phyloP scores from a whole-genome alignment of 2,888 invertebrate genomes.

The Linyphia triangularis region DNA sequence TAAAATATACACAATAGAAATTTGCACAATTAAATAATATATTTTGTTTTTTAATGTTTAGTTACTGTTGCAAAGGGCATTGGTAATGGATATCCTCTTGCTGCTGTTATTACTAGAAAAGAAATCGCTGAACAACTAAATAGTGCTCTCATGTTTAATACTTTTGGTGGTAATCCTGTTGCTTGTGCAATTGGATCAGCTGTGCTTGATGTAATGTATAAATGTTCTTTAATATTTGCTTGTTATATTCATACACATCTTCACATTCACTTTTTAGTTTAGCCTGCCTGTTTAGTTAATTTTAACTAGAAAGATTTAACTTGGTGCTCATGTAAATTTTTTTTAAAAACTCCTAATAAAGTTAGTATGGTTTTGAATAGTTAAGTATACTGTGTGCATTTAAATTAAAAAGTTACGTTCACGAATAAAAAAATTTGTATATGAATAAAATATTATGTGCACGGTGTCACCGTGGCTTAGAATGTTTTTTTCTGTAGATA shows the following conservation, averaged over 20 bases:
- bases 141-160: conserved; percentile 92
- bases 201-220: conserved; percentile 89
- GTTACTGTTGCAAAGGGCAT: conserved; percentile 96
- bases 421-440: too few relatives aligned
- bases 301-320: neutral
- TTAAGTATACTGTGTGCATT: too few relatives aligned
- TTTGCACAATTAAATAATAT: neutral
- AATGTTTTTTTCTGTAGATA: too few relatives aligned
- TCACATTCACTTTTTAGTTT: neutral
- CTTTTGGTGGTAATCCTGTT: conserved; percentile 96
- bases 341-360: neutral
- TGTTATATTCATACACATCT: neutral
- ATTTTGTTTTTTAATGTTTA: conserved; percentile 50
- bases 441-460: too few relatives aligned
- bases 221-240: conserved; percentile 74
- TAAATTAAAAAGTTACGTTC: too few relatives aligned
- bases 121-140: conserved; percentile 90
- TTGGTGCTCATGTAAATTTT: neutral
- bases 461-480: too few relatives aligned
- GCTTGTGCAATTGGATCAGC: conserved; percentile 92
- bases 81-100: conserved; percentile 96
- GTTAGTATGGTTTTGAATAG: too few relatives aligned
- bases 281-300: neutral
- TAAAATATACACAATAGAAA: neutral
- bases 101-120: conserved; percentile 94